Evolutionary conservation across 2,113 vertebrate genomes (phyloP), one percentile per base, ranked within the genome.

Genomic region (Tupaia tana): DNA sequence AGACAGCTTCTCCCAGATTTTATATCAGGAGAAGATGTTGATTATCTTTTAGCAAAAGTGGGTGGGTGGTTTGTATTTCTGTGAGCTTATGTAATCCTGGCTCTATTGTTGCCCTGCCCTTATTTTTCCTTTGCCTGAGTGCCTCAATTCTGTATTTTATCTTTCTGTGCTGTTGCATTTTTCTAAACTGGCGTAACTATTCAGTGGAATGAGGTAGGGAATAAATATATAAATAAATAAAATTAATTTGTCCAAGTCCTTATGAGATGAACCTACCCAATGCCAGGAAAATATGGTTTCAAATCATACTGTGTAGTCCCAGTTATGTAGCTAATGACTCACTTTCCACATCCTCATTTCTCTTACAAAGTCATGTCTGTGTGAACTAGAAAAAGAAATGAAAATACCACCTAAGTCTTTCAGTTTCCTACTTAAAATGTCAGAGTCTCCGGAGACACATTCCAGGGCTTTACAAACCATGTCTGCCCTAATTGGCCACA

Each of bases 361-460:
- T 90, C 61, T 95, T 89, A 97, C 96, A 97, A 95, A 97, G 96
- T 97, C 84, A 93, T 95, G 94, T 94, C 96, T 97, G 91, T 97
- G n/a, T 89, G 80, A 96, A 96, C 95, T 96, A 94, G 95, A 89
- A 96, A 97, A 96, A 97, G 96, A 97, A 96, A 97, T 89, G 79
- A 97, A 97, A 97, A 97, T 91, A 91, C 91, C 94, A 94, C 80
- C 86, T 95, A 97, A 58, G 93, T 91, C 91, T 96, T 97, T 96
- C 93, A 91, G 20, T 94, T 97, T 97, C 95, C 93, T 96, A 85
- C 71, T 95, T 96, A 94, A 96, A 97, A 97, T 97, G 91, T 94
- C 97, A 96, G 93, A 58, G 75, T 95, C 95, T 94, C 93, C 89
- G 71, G 97, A 96, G 86, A 96, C 13, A 56, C 94, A 96, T 97